Percentiles rank a stretch among this genome's conserved stretches.
phyloP scores from a whole-genome alignment of 2,888 invertebrate species.

The Nysson spinosus region DNA sequence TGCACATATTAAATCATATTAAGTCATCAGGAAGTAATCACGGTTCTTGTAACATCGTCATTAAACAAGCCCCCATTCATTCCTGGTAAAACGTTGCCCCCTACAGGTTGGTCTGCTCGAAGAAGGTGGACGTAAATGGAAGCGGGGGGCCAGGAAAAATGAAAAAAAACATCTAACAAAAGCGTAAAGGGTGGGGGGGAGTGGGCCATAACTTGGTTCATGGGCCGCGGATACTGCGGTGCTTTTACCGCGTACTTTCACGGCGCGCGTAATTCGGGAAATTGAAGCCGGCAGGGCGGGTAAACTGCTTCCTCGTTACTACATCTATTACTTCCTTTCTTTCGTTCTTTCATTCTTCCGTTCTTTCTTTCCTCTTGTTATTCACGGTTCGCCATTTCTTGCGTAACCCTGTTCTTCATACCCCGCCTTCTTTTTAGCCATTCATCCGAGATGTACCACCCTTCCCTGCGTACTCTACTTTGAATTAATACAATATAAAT shows the following conservation, averaged over 20 bases:
- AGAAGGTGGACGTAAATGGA: slow-evolving; percentile 2
- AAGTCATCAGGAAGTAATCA: background rate
- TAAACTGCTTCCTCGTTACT: slow-evolving; percentile 65
- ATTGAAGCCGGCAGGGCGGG: slow-evolving; percentile 59
- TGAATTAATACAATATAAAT: slow-evolving; percentile 72
- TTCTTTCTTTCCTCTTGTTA: background rate
- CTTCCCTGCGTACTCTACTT: slow-evolving; percentile 28
- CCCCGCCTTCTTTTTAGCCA: slow-evolving; percentile 5
- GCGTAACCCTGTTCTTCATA: background rate
- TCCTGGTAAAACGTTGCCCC: background rate
- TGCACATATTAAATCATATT: no score
- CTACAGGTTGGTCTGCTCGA: background rate
- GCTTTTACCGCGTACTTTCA: slow-evolving; percentile 56
- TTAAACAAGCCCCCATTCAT: background rate
- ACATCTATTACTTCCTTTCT: slow-evolving; percentile 40
- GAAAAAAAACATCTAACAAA: background rate
- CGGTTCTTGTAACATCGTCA: background rate
- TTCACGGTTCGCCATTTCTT: background rate
- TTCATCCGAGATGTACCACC: background rate
- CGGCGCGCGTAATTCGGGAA: slow-evolving; percentile 63
- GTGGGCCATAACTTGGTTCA: slow-evolving; percentile 41
- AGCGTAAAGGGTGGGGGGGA: slow-evolving; percentile 5
- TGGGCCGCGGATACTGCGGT: slow-evolving; percentile 15
- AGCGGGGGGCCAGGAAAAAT: background rate
- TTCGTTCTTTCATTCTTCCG: slow-evolving; percentile 8